Evolutionary conservation across 2,888 invertebrate species (phyloP).

Genomic region (Drosophila pegasa): DNA sequence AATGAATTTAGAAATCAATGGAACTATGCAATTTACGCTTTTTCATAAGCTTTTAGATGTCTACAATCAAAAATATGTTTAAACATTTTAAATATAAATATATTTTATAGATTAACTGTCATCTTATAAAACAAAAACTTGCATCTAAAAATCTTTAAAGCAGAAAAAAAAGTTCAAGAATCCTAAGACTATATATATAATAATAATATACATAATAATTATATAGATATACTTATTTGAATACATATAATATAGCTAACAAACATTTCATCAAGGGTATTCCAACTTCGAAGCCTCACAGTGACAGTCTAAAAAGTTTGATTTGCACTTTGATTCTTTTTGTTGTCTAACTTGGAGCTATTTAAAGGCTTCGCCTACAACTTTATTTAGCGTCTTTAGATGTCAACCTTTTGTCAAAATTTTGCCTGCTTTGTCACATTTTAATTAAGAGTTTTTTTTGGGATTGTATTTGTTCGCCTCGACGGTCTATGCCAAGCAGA

Average conservation of each 20-base stretch:
- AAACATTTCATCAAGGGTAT: neutral
- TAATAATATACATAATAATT: too few relatives aligned
- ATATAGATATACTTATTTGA: neutral
- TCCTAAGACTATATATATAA: too few relatives aligned
- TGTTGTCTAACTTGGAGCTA: neutral
- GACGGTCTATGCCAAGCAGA: conserved; percentile 25
- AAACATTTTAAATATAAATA: too few relatives aligned
- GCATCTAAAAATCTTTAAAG: too few relatives aligned
- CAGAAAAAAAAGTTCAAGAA: too few relatives aligned
- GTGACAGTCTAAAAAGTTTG: neutral
- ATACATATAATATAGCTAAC: neutral
- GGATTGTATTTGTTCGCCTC: conserved; percentile 24
- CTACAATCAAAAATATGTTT: too few relatives aligned
- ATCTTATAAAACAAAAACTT: too few relatives aligned
- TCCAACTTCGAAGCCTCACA: neutral
- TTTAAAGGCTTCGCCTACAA: conserved; percentile 7
- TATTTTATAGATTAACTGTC: too few relatives aligned
- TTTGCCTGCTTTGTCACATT: conserved; percentile 16
- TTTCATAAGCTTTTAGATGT: too few relatives aligned
- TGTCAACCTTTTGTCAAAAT: conserved; percentile 18
- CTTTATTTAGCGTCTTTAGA: conserved; percentile 9
- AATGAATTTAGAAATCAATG: too few relatives aligned
- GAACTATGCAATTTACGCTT: too few relatives aligned
- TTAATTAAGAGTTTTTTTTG: conserved; percentile 51
- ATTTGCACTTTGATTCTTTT: conserved; percentile 5